Conservation (phyloP, 1,140 invertebrate species). For the Drosophila malerkotliana region DNA sequence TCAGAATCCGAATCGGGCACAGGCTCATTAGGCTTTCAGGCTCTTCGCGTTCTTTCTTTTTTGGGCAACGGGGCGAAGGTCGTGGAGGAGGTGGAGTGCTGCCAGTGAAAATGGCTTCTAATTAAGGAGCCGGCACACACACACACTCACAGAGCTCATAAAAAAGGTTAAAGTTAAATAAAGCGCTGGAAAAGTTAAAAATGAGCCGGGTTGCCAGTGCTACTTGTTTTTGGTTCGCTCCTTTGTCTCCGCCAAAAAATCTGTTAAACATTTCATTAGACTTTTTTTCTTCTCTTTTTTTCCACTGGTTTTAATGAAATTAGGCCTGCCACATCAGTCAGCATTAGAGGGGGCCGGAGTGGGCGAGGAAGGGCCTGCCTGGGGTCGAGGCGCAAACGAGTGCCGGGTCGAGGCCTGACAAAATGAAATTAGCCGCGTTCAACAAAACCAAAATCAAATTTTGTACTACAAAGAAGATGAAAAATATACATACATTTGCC, state of each 20-base stretch:
- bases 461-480: constrained; percentile 69
- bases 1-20: constrained; percentile 39
- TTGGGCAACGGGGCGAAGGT: background rate
- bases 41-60: constrained; percentile 19
- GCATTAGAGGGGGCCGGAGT: constrained; percentile 36
- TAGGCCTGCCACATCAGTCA: constrained; percentile 75
- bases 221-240: constrained; percentile 35
- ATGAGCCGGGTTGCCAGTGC: constrained; percentile 59
- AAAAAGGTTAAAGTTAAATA: constrained; percentile 75
- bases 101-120: constrained; percentile 60
- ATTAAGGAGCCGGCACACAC: constrained; percentile 60
- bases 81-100: constrained; percentile 4
- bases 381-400: constrained; percentile 2
- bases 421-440: constrained; percentile 77
- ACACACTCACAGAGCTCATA: constrained; percentile 39
- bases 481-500: constrained; percentile 55
- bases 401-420: constrained; percentile 46
- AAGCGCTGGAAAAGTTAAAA: constrained; percentile 61
- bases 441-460: constrained; percentile 81
- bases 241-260: constrained; percentile 54
- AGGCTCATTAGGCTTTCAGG: constrained; percentile 62
- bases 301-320: constrained; percentile 68
- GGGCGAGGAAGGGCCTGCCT: background rate
- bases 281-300: constrained; percentile 20
- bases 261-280: constrained; percentile 58